Conservation (phyloP, 1,140 invertebrate species). For the Helicoverpa zea region DNA sequence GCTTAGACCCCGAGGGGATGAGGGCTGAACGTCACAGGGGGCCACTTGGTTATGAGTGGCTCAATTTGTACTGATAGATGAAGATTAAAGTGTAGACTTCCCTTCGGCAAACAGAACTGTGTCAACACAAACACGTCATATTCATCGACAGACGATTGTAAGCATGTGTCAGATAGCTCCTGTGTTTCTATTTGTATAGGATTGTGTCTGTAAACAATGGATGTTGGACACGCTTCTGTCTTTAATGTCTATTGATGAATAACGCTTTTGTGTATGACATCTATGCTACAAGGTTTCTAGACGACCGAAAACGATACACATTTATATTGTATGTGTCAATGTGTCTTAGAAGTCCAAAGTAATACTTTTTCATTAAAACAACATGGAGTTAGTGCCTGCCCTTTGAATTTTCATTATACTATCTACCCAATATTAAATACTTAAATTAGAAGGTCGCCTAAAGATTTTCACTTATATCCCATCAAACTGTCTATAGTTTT, state of each 20-base stretch:
- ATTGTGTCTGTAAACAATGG: slow-evolving; percentile 4
- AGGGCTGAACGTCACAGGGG: slow-evolving; percentile 46
- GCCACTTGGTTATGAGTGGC: slow-evolving; percentile 47
- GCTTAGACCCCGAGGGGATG: slow-evolving; percentile 58
- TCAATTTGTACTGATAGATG: slow-evolving; percentile 40
- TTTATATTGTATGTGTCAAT: too few species aligned
- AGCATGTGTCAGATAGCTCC: neutral
- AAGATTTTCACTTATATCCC: too few species aligned
- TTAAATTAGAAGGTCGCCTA: too few species aligned
- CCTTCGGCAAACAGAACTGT: slow-evolving; percentile 17
- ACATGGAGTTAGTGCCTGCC: too few species aligned
- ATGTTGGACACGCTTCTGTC: neutral
- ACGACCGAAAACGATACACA: too few species aligned
- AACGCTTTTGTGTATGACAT: neutral
- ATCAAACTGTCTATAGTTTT: too few species aligned
- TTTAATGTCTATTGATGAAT: neutral
- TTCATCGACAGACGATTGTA: slow-evolving; percentile 16
- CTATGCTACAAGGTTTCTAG: too few species aligned
- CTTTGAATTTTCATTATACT: too few species aligned
- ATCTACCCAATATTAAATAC: too few species aligned
- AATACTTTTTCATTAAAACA: too few species aligned
- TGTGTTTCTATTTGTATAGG: slow-evolving; percentile 7
- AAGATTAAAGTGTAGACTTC: slow-evolving; percentile 34
- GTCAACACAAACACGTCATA: slow-evolving; percentile 18
- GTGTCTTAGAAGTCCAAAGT: too few species aligned